These are phyloP conservation scores for Etheostoma perlongum DNA, from an alignment of 2,797 vertebrate genomes.

Conservation along the genomic window DNA sequence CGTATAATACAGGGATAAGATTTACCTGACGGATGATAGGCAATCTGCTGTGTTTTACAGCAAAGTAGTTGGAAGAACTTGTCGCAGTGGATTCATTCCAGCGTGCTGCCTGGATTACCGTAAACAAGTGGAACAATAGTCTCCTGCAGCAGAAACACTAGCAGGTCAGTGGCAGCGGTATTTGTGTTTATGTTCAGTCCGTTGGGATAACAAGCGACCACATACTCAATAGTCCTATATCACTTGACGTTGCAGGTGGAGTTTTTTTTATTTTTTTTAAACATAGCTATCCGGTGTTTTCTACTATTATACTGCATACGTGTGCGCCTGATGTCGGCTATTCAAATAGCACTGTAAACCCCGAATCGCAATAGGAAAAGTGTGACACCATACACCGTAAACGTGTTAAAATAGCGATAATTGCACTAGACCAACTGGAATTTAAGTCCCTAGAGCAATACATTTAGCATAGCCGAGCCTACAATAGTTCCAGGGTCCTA, in stretches of 20 bases:
- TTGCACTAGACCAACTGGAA: not conserved
- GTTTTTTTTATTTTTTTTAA: conserved; percentile 27
- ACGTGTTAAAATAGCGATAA: conserved; percentile 16
- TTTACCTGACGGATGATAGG: not conserved
- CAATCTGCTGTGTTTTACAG: conserved; percentile 44
- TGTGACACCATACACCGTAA: not conserved
- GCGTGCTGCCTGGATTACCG: conserved; percentile 73
- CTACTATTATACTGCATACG: not conserved
- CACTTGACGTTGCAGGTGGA: conserved; percentile 71
- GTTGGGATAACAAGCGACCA: not conserved
- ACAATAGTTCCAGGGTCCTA: not conserved
- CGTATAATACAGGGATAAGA: conserved; percentile 26
- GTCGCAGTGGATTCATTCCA: conserved; percentile 81
- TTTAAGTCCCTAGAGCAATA: not conserved
- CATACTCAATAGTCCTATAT: conserved; percentile 17
- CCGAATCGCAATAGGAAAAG: not conserved
- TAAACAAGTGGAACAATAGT: conserved; percentile 79
- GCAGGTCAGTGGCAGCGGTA: conserved; percentile 71
- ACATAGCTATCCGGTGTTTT: conserved; percentile 1
- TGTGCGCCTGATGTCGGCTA: not conserved
- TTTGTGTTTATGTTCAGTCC: conserved; percentile 32
- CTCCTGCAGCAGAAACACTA: conserved; percentile 62
- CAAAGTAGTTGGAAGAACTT: conserved; percentile 79
- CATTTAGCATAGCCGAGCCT: too few relatives aligned
- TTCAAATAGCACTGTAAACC: not conserved